Conservation (phyloP, 2,888 invertebrate genomes). For the Druceiella hillmani region DNA sequence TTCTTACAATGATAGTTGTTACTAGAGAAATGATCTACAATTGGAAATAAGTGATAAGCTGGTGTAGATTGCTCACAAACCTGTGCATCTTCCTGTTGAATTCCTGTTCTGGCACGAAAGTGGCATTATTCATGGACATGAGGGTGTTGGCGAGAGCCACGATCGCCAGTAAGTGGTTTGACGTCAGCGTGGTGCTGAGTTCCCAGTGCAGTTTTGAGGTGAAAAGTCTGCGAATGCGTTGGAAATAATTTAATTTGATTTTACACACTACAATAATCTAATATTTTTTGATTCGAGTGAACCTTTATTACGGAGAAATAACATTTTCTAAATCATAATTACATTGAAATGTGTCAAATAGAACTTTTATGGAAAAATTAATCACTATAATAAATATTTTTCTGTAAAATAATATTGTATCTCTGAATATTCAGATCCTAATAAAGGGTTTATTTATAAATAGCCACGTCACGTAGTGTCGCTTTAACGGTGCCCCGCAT, state of each 20-base stretch:
- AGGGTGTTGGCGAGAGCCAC: slow-evolving; percentile 94
- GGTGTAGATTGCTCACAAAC: no score
- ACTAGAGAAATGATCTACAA: no score
- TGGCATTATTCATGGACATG: slow-evolving; percentile 96
- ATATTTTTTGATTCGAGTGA: neutral
- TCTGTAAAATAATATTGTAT: no score
- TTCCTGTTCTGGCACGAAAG: slow-evolving; percentile 86
- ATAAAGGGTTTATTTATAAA: no score
- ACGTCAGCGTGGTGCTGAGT: slow-evolving; percentile 89
- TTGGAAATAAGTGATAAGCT: no score
- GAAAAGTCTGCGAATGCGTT: slow-evolving; percentile 53
- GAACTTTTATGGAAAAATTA: neutral
- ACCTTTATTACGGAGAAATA: no score
- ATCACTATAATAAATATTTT: no score
- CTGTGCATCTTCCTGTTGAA: slow-evolving; percentile 71
- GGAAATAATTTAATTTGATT: neutral
- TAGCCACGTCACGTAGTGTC: no score
- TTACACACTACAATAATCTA: neutral
- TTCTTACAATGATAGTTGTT: no score
- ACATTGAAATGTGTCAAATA: neutral
- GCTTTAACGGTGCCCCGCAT: no score
- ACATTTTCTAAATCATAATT: slow-evolving; percentile 5
- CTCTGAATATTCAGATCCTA: no score
- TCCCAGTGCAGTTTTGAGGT: slow-evolving; percentile 93
- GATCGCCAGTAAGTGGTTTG: slow-evolving; percentile 91